Evolutionary conservation across 2,113 vertebrate genomes (phyloP), one percentile per base, ranked within the genome.

Genomic region (Syngnathus floridae): DNA sequence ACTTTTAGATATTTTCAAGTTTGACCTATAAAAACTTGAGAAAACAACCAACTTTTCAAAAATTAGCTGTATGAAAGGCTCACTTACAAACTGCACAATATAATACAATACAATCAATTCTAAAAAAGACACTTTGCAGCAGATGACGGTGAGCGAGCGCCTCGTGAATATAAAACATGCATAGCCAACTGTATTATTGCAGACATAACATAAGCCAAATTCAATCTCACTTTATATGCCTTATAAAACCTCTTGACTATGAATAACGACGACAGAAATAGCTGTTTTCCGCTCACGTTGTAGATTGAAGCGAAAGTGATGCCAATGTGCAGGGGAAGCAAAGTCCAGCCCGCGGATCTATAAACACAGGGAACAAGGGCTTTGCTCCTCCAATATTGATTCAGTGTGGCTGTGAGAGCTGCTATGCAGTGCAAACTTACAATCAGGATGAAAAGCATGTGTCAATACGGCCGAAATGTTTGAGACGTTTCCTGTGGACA

Each of bases 361-460:
- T 85, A 86, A 79, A 85, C 78, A 82, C 72, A 65, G 70, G 81
- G 85, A 84, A 87, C 86, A 86, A 79, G 70, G 64, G 67, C 74
- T 79, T 57, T 78, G 83, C 81, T 80, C 81, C 67, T 80, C 70
- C 65, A 84, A 75, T 88, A 90, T 90, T 86, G 86, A 90, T 88
- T 86, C 72, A 75, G 78, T 69, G 73, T 64, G 73, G 75, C 78
- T 83, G 76, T 40, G 75, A 87, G 87, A 85, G 73, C 74, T 77
- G 79, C 85, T 82, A 79, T 79, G 74, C 79, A 81, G 82, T 71
- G 82, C 78, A 83, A 86, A 80, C 78, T 71, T 81, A 76, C 73
- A 78, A 81, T 88, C 77, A 71, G 69, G 62, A 73, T 73, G 55
- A 75, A 78, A 78, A 80, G 78, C 76, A 76, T 48, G 22, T 69